phyloP scores from a whole-genome alignment of 2,888 invertebrate genomes.

The Iselma pallidipennis region DNA sequence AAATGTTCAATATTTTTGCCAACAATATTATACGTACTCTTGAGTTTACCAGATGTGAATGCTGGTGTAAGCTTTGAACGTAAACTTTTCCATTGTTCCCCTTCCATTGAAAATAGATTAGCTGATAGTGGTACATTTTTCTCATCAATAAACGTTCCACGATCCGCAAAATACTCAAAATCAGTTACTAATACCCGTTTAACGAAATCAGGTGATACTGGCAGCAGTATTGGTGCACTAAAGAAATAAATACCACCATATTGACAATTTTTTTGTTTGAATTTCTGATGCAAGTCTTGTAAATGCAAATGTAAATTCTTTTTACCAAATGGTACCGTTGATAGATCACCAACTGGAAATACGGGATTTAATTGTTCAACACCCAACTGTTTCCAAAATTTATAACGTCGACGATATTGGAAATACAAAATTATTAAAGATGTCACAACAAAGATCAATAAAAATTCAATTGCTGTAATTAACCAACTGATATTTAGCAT shows the following conservation, averaged over 20 bases:
- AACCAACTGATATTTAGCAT: not conserved
- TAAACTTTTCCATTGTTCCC: not conserved
- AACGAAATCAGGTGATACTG: not conserved
- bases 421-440: not conserved
- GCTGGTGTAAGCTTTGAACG: conserved; percentile 1
- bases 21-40: conserved; percentile 1
- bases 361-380: not conserved
- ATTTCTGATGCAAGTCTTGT: not conserved
- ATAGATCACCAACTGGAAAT: not conserved
- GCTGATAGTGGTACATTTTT: not conserved
- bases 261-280: not conserved
- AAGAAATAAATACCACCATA: not conserved
- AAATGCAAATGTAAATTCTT: not conserved
- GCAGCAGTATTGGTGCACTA: not conserved
- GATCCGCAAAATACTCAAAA: not conserved
- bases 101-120: not conserved
- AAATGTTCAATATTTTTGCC: not conserved
- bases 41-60: conserved; percentile 6
- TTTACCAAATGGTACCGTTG: not conserved
- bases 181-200: not conserved
- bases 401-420: not conserved
- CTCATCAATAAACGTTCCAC: not conserved
- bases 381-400: not conserved
- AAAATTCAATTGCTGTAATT: not conserved
- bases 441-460: not conserved